These are phyloP conservation scores for Zaprionus kolodkinae DNA, from an alignment of 1,140 invertebrate species.

Conservation along the genomic window DNA sequence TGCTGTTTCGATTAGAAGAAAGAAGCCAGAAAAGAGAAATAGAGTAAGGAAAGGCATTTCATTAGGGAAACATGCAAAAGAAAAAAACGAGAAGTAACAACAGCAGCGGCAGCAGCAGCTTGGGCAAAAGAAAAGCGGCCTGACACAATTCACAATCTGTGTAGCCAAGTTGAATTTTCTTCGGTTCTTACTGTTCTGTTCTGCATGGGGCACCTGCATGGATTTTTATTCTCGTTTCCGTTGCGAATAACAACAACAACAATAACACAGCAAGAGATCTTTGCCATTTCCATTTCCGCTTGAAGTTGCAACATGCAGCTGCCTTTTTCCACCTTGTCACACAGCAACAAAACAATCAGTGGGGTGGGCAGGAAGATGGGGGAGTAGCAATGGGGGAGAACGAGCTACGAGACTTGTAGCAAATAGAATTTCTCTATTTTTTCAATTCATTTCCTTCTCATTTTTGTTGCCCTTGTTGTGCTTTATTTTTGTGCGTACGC, in stretches of 20 bases:
- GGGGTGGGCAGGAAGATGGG: background rate
- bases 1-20: constrained; percentile 17
- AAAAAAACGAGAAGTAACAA: constrained; percentile 7
- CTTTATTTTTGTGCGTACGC: constrained; percentile 32
- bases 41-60: constrained; percentile 12
- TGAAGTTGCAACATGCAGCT: constrained; percentile 49
- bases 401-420: constrained; percentile 24
- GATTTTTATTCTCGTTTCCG: constrained; percentile 25
- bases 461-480: constrained; percentile 11
- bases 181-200: background rate
- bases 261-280: constrained; percentile 24
- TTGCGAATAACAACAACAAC: background rate
- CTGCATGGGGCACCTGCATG: constrained; percentile 26
- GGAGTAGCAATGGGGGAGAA: background rate
- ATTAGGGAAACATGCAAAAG: constrained; percentile 19
- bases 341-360: constrained; percentile 35
- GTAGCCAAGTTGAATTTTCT: constrained; percentile 1
- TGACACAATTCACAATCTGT: constrained; percentile 21
- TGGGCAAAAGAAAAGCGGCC: constrained; percentile 19
- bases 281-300: constrained; percentile 52
- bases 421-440: constrained; percentile 49
- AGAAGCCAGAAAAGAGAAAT: background rate
- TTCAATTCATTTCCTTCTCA: constrained; percentile 45
- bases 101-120: constrained; percentile 7
- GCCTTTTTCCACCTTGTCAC: constrained; percentile 47